Percentiles rank a stretch among this genome's conserved stretches.
These are phyloP conservation scores for Nymphalis urticae DNA, from an alignment of 2,888 invertebrate genomes.

Conservation along the genomic window DNA sequence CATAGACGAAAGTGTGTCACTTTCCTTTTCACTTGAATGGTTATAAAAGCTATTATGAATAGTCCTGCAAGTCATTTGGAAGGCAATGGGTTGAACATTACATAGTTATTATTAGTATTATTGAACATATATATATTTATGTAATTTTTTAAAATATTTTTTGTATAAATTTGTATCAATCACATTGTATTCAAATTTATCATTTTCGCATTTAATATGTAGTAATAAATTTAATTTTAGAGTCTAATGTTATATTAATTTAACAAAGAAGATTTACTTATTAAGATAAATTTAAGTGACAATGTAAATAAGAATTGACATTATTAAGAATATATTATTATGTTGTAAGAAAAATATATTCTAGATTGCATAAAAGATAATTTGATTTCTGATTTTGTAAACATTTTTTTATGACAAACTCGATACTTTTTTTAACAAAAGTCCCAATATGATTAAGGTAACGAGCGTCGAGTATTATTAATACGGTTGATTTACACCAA, in stretches of 20 bases:
- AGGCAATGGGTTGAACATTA: conserved; percentile 6
- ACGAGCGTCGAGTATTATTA: conserved; percentile 16
- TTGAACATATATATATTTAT: background rate
- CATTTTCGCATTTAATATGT: no score
- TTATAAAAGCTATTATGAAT: conserved; percentile 32
- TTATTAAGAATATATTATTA: background rate
- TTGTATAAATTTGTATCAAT: no score
- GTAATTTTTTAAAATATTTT: no score
- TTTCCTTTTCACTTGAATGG: conserved; percentile 36
- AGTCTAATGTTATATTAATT: no score
- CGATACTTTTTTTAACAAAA: conserved; percentile 6
- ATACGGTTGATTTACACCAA: conserved; percentile 12
- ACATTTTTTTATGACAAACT: conserved; percentile 13
- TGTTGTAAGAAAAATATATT: conserved; percentile 27
- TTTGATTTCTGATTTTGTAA: conserved; percentile 24
- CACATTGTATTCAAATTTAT: no score
- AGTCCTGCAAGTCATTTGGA: conserved; percentile 30
- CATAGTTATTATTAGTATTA: background rate
- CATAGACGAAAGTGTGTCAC: conserved; percentile 36
- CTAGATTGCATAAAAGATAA: conserved; percentile 25
- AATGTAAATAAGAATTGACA: background rate
- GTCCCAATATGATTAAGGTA: conserved; percentile 6
- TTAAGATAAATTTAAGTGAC: no score
- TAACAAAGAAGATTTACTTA: no score
- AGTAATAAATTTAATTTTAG: no score